These are phyloP conservation scores for Drosophila repletoides DNA, from an alignment of 1,140 invertebrate species.

Conservation along the genomic window DNA sequence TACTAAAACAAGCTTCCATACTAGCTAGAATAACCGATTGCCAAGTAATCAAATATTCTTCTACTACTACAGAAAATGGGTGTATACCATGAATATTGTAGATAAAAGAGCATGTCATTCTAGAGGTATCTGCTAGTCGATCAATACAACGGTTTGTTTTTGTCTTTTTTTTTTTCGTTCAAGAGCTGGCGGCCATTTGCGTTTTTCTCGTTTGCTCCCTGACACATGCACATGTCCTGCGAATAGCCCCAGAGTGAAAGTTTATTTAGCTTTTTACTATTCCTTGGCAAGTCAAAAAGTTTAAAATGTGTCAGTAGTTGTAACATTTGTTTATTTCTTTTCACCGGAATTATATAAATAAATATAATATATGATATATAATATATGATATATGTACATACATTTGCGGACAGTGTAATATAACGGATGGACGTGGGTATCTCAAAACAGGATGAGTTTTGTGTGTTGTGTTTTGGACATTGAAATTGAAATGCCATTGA, in stretches of 20 bases:
- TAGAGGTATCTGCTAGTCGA: neutral
- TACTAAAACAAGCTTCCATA: too few relatives aligned
- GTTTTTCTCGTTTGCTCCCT: conserved; percentile 34
- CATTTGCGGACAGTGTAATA: neutral
- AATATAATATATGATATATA: conserved; percentile 16
- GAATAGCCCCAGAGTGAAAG: conserved; percentile 31
- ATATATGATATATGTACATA: neutral
- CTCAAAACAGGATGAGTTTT: conserved; percentile 3
- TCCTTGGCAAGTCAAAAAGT: conserved; percentile 39
- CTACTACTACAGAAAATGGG: neutral
- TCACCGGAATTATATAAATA: conserved; percentile 16
- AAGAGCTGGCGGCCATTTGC: conserved; percentile 50
- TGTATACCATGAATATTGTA: too few relatives aligned
- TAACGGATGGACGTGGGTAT: neutral
- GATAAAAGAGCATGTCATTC: too few relatives aligned
- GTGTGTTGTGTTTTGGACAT: conserved; percentile 27
- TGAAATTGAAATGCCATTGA: conserved; percentile 44
- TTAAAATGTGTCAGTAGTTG: conserved; percentile 52
- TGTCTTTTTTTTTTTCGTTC: conserved; percentile 24
- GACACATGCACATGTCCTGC: conserved; percentile 34
- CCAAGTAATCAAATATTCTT: too few relatives aligned
- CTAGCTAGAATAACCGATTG: too few relatives aligned
- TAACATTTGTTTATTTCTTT: conserved; percentile 31
- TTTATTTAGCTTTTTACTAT: conserved; percentile 41
- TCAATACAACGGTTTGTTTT: neutral